Evolutionary conservation across 2,888 invertebrate species (phyloP).

Genomic region (Synanthedon vespiformis): DNA sequence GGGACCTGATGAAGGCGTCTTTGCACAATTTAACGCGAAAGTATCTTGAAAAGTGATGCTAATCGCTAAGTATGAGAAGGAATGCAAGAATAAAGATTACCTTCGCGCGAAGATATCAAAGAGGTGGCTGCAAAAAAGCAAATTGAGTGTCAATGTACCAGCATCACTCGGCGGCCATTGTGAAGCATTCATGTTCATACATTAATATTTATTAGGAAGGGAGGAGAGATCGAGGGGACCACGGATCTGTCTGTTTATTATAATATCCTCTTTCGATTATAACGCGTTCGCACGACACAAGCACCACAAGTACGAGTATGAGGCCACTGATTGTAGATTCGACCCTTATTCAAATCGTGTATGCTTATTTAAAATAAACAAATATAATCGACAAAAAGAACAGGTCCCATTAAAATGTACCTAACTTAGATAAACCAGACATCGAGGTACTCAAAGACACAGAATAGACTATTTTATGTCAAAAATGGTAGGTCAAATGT

Average conservation of each 20-base stretch:
- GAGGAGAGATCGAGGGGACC: conserved; percentile 43
- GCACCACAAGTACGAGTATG: conserved; percentile 21
- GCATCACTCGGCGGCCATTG: conserved; percentile 48
- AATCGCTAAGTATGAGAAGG: conserved; percentile 10
- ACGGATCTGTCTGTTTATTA: conserved; percentile 67
- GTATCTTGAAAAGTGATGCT: conserved; percentile 6
- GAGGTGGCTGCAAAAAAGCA: conserved; percentile 39
- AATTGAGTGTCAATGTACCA: conserved; percentile 67
- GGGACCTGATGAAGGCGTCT: neutral
- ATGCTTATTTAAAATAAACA: no score
- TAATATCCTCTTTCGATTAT: conserved; percentile 66
- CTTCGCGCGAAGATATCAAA: conserved; percentile 14
- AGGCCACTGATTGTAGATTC: conserved; percentile 16
- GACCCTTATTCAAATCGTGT: neutral
- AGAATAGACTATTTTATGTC: no score
- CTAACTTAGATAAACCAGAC: no score
- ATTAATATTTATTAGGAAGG: conserved; percentile 68
- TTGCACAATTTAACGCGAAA: neutral
- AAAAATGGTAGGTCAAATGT: no score
- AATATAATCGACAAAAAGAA: no score
- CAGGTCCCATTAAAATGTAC: no score
- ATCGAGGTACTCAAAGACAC: no score
- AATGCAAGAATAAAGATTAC: conserved; percentile 16
- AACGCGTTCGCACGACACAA: conserved; percentile 62
- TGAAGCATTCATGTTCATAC: conserved; percentile 60